Conservation (phyloP, 2,113 vertebrate species). For the Sialia sialis region DNA sequence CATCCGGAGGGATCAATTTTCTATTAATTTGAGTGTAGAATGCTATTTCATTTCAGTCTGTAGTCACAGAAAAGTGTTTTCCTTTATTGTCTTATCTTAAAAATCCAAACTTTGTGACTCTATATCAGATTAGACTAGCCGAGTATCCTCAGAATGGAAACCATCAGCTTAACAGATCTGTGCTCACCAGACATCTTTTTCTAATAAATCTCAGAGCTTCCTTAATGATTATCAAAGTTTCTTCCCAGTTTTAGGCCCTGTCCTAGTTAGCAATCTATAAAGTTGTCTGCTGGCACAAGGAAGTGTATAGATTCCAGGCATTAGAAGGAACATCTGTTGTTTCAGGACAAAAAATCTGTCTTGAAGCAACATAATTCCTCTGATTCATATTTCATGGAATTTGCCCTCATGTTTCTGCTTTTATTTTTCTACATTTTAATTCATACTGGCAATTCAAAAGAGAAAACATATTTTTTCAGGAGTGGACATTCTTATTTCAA, state of each 20-base stretch:
- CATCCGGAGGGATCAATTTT: neutral
- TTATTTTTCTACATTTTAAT: neutral
- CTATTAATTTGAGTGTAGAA: neutral
- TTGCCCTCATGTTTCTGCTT: neutral
- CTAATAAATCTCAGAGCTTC: neutral
- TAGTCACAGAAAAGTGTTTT: neutral
- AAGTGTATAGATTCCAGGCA: neutral
- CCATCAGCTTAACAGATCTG: neutral
- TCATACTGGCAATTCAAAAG: neutral
- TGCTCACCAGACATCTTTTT: neutral
- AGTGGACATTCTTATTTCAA: neutral
- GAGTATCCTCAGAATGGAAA: neutral
- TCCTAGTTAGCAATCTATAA: neutral
- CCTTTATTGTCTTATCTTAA: neutral
- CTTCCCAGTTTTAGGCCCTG: neutral
- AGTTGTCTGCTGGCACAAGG: neutral
- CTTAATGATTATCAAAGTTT: neutral
- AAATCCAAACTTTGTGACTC: neutral
- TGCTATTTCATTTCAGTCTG: neutral
- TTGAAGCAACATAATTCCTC: neutral
- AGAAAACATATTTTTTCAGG: neutral
- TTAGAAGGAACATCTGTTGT: neutral
- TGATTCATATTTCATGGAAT: neutral
- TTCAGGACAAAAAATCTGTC: neutral
- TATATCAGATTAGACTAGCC: neutral